phyloP scores from a whole-genome alignment of 23 tunicate species.

The Trididemnum clinides region DNA sequence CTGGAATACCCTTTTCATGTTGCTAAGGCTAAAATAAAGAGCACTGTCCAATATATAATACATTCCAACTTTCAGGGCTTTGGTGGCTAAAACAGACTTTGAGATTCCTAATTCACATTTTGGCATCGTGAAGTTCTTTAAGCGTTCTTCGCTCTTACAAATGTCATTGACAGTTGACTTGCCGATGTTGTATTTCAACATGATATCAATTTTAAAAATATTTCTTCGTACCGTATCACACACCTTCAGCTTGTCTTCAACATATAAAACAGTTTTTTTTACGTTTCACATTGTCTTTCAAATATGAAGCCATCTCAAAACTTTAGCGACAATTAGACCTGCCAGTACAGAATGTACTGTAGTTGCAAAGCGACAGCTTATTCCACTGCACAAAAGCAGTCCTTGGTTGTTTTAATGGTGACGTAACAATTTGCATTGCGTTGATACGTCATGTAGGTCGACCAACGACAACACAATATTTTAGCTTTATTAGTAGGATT shows the following conservation, averaged over 20 bases:
- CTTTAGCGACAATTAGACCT: no score
- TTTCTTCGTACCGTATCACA: neutral
- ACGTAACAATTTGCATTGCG: no score
- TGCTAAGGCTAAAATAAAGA: conserved; percentile 5
- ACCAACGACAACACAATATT: no score
- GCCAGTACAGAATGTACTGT: no score
- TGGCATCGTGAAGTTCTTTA: neutral
- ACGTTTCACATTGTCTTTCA: no score
- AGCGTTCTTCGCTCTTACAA: neutral
- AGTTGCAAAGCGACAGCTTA: no score
- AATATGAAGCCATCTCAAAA: no score
- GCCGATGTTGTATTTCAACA: neutral
- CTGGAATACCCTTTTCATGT: neutral
- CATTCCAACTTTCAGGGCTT: neutral
- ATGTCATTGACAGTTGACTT: conserved; percentile 9
- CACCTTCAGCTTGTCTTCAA: conserved; percentile 9
- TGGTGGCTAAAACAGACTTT: neutral
- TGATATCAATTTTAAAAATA: neutral
- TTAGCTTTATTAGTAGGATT: no score
- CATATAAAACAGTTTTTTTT: no score
- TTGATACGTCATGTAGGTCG: no score
- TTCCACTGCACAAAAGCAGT: no score
- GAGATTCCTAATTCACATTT: neutral
- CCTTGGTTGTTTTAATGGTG: no score
- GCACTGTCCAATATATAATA: conserved; percentile 3